Percentiles rank a stretch among this genome's conserved stretches.
Evolutionary conservation across 2,888 invertebrate species (phyloP).

Genomic region (Schizaphis graminum): DNA sequence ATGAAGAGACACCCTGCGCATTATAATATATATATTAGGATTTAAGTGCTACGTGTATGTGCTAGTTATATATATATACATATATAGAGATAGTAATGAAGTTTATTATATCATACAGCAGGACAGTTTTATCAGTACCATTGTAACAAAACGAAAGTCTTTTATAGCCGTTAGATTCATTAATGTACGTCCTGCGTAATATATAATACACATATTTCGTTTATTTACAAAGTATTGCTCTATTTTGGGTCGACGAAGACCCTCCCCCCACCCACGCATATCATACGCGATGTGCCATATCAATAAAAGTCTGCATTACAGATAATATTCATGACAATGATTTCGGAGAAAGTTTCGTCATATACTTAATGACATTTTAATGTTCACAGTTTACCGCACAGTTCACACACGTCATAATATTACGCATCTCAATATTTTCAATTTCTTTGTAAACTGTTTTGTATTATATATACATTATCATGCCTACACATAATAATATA

Average conservation of each 20-base stretch:
- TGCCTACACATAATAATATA: background rate
- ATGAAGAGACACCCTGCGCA: background rate
- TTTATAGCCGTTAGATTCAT: background rate
- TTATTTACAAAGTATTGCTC: background rate
- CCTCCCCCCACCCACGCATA: background rate
- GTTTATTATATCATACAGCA: background rate
- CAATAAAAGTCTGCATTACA: conserved; percentile 17
- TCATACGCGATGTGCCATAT: background rate
- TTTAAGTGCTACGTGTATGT: background rate
- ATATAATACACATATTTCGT: background rate
- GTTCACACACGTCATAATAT: background rate
- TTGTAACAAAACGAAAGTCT: conserved; percentile 1
- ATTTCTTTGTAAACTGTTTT: conserved; percentile 39
- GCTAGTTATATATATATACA: background rate
- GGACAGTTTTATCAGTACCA: background rate
- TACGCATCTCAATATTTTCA: conserved; percentile 14
- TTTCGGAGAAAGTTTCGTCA: conserved; percentile 41
- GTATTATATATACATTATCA: background rate
- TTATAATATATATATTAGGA: background rate
- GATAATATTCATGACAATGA: background rate
- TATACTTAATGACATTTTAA: conserved; percentile 49
- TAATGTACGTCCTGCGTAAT: background rate
- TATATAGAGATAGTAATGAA: background rate
- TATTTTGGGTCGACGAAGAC: background rate
- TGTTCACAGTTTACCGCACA: conserved; percentile 3